These are phyloP conservation scores for Lasioglossum vierecki DNA, from an alignment of 2,888 invertebrate species.

Conservation along the genomic window DNA sequence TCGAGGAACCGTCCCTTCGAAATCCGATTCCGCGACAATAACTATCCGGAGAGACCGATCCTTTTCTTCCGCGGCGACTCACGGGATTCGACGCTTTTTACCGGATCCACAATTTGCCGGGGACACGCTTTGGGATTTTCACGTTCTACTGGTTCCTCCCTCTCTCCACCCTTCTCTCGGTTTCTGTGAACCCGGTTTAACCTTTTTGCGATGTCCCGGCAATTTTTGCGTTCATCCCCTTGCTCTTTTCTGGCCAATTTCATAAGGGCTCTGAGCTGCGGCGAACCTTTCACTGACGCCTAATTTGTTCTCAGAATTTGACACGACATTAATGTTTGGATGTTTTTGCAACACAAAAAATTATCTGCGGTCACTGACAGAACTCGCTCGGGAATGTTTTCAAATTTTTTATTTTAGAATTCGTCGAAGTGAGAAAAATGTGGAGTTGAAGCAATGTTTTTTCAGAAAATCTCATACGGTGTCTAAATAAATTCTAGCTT, in stretches of 20 bases:
- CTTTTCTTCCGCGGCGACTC: not conserved
- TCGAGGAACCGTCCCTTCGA: not conserved
- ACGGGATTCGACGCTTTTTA: slow-evolving; percentile 1
- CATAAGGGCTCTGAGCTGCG: not conserved
- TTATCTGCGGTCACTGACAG: too few relatives aligned
- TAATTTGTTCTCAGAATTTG: not conserved
- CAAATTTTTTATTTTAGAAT: too few relatives aligned
- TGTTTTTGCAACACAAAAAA: too few relatives aligned
- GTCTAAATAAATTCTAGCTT: not conserved
- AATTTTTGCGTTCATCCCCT: not conserved
- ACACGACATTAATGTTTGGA: not conserved
- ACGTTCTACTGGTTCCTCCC: not conserved
- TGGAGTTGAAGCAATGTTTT: too few relatives aligned
- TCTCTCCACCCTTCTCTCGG: not conserved
- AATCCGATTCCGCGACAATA: slow-evolving; percentile 39
- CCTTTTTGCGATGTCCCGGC: not conserved
- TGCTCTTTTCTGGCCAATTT: not conserved
- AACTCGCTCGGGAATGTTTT: too few relatives aligned
- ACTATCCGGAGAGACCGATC: slow-evolving; percentile 9
- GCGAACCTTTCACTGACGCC: not conserved
- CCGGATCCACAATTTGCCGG: slow-evolving; percentile 8
- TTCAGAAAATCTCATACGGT: too few relatives aligned
- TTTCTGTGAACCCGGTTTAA: not conserved
- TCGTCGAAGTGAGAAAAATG: too few relatives aligned
- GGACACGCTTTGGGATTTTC: slow-evolving; percentile 2